These are phyloP conservation scores for Octomys mimax DNA, from an alignment of 2,797 vertebrate species.

Conservation along the genomic window DNA sequence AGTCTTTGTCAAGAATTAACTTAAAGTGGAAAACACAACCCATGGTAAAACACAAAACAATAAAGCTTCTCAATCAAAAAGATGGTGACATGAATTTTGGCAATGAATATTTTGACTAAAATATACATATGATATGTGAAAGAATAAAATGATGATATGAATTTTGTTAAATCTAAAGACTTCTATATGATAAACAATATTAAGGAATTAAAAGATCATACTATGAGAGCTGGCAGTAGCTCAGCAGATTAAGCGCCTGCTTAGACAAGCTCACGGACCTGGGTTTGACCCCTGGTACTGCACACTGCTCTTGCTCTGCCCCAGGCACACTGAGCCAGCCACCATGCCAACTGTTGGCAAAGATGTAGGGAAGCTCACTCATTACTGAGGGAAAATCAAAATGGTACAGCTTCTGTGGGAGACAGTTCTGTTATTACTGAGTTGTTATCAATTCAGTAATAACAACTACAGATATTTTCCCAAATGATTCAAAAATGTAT, in stretches of 20 bases:
- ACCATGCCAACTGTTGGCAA: background rate
- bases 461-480: background rate
- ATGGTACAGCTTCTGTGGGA: background rate
- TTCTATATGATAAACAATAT: background rate
- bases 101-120: background rate
- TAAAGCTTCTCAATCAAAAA: background rate
- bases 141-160: background rate
- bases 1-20: background rate
- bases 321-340: no score
- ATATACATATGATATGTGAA: background rate
- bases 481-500: background rate
- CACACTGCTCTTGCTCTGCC: no score
- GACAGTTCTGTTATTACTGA: no score
- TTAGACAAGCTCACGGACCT: no score
- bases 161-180: background rate
- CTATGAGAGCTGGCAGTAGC: no score
- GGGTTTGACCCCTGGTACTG: no score
- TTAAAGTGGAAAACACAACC: background rate
- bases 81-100: background rate
- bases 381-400: background rate
- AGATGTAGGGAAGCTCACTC: background rate
- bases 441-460: background rate
- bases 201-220: background rate
- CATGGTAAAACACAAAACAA: background rate
- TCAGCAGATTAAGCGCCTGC: no score